Percentiles rank a stretch among this genome's conserved stretches.
These are phyloP conservation scores for Pangasianodon gigas DNA, from an alignment of 2,113 vertebrate genomes.

Conservation along the genomic window DNA sequence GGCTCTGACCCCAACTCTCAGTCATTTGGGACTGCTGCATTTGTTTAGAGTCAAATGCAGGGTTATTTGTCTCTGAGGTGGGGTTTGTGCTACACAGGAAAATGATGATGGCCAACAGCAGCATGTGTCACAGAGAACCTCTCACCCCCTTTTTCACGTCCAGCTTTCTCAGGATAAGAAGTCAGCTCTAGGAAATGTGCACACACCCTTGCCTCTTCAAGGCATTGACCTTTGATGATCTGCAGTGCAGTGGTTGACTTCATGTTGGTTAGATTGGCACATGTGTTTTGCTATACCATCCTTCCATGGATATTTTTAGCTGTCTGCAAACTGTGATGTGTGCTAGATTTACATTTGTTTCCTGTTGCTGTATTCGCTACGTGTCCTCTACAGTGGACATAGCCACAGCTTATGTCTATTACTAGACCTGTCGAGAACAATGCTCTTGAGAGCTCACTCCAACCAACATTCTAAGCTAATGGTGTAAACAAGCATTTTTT, in stretches of 20 bases:
- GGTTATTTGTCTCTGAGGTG: conserved; percentile 35
- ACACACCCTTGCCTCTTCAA: background rate
- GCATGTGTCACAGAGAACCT: conserved; percentile 10
- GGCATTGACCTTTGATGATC: background rate
- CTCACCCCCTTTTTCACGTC: background rate
- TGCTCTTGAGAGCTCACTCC: background rate
- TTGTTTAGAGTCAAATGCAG: conserved; percentile 36
- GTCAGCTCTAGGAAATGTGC: conserved; percentile 19
- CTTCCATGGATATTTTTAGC: background rate
- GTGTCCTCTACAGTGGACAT: background rate
- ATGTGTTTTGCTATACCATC: background rate
- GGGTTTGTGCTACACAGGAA: conserved; percentile 17
- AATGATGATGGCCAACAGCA: conserved; percentile 22
- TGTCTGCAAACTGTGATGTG: conserved; percentile 1
- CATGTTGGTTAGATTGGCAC: background rate
- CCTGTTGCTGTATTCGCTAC: conserved; percentile 17
- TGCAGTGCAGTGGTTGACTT: background rate
- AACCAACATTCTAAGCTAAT: conserved; percentile 56
- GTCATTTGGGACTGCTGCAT: background rate
- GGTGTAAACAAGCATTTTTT: conserved; percentile 52
- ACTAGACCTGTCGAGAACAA: background rate
- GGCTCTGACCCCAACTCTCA: background rate
- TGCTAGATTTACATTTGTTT: conserved; percentile 31
- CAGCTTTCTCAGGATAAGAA: conserved; percentile 16
- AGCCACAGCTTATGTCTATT: background rate